These are phyloP conservation scores for Promerops cafer DNA, from an alignment of 2,113 vertebrate species.

Conservation along the genomic window DNA sequence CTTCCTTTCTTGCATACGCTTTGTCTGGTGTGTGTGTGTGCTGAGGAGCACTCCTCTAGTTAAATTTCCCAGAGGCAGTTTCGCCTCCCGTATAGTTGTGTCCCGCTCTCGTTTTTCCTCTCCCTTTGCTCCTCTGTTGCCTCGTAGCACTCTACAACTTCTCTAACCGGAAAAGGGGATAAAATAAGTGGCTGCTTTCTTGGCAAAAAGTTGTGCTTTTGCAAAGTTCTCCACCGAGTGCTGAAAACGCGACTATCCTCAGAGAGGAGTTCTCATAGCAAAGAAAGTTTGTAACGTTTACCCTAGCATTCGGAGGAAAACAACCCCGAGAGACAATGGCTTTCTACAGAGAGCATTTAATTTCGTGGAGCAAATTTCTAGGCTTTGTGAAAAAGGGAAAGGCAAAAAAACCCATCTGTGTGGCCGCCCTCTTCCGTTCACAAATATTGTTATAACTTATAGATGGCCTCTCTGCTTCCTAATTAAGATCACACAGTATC, in stretches of 20 bases:
- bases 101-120: background rate
- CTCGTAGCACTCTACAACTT: background rate
- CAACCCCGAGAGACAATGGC: background rate
- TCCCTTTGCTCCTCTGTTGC: background rate
- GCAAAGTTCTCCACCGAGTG: background rate
- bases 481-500: slow-evolving; percentile 72
- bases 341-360: slow-evolving; percentile 37
- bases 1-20: background rate
- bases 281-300: background rate
- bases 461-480: slow-evolving; percentile 75
- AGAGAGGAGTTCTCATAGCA: background rate
- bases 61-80: background rate
- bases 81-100: background rate
- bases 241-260: background rate
- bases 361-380: slow-evolving; percentile 44
- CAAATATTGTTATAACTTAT: slow-evolving; percentile 74
- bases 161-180: slow-evolving; percentile 28
- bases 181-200: slow-evolving; percentile 52
- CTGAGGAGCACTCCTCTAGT: background rate
- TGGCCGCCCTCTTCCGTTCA: slow-evolving; percentile 84
- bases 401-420: slow-evolving; percentile 66
- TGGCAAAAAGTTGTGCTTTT: slow-evolving; percentile 47
- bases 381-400: slow-evolving; percentile 14
- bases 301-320: background rate
- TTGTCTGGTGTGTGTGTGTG: background rate